A percentile compares a stretch with the other conserved stretches of the same genome.
phyloP scores from a whole-genome alignment of 2,797 vertebrate genomes.

The Mormyrops boulengeri region DNA sequence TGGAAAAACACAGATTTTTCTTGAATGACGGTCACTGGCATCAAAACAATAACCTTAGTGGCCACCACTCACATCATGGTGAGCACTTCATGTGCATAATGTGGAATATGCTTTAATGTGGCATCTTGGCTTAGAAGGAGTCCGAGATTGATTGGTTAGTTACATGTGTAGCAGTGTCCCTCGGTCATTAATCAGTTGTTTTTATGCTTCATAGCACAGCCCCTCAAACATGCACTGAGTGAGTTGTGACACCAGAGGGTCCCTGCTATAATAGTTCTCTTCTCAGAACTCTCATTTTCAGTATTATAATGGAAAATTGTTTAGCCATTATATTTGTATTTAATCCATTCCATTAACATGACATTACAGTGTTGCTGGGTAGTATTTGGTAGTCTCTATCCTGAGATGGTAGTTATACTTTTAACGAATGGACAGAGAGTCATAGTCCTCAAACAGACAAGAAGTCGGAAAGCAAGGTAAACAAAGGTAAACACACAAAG shows the following conservation, averaged over 20 bases:
- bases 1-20: background rate
- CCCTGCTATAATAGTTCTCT: background rate
- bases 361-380: background rate
- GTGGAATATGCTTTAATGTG: background rate
- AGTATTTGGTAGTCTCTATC: background rate
- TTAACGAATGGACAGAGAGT: background rate
- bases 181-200: background rate
- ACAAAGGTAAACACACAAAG: background rate
- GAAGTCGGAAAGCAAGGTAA: background rate
- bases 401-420: background rate
- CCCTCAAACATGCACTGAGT: background rate
- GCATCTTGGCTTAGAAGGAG: background rate
- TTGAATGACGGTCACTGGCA: background rate
- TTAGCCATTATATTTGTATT: background rate
- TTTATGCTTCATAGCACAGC: background rate
- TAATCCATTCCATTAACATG: background rate
- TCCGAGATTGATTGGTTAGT: background rate
- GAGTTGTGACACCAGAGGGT: background rate
- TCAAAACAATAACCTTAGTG: background rate
- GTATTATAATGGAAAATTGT: background rate
- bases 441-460: background rate
- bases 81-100: background rate
- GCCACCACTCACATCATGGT: background rate
- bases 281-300: background rate
- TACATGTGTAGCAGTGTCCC: background rate